phyloP scores from a whole-genome alignment of 2,888 invertebrate species.

The Coremacera marginata region DNA sequence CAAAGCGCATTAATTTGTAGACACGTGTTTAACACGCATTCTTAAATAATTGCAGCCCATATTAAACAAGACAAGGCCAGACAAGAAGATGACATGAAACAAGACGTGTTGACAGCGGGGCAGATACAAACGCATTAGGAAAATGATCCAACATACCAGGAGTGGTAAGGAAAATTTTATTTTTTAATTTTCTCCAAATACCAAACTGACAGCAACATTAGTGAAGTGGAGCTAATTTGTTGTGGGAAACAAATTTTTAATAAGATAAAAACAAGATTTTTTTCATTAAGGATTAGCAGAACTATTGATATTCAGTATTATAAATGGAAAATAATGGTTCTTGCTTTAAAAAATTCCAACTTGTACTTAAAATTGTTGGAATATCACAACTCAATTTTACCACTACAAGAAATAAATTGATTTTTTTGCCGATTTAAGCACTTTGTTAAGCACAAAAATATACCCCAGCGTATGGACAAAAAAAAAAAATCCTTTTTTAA shows the following conservation, averaged over 20 bases:
- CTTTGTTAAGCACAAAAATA: too few species aligned
- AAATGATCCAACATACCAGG: conserved; percentile 15
- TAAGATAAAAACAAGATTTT: too few species aligned
- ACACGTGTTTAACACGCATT: conserved; percentile 28
- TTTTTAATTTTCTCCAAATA: not conserved
- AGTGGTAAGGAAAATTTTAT: not conserved
- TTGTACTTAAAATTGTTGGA: not conserved
- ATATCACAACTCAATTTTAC: not conserved
- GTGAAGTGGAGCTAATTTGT: conserved; percentile 31
- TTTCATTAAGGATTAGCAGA: not conserved
- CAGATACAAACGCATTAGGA: conserved; percentile 7
- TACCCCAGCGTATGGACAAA: too few species aligned
- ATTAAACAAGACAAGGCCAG: conserved; percentile 11
- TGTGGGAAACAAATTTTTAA: not conserved
- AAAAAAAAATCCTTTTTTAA: too few species aligned
- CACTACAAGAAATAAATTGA: too few species aligned
- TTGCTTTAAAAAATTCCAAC: not conserved
- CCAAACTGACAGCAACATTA: conserved; percentile 1
- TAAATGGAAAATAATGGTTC: not conserved
- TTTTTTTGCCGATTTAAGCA: too few species aligned
- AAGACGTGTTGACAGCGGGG: conserved; percentile 25
- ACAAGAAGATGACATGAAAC: conserved; percentile 7
- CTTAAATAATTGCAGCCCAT: conserved; percentile 5
- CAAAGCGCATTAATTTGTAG: conserved; percentile 28
- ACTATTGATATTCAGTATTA: not conserved